Evolutionary conservation across 2,797 vertebrate species (phyloP), one percentile per base, ranked within the genome.

Genomic region (Myoxocephalus aenaeus): DNA sequence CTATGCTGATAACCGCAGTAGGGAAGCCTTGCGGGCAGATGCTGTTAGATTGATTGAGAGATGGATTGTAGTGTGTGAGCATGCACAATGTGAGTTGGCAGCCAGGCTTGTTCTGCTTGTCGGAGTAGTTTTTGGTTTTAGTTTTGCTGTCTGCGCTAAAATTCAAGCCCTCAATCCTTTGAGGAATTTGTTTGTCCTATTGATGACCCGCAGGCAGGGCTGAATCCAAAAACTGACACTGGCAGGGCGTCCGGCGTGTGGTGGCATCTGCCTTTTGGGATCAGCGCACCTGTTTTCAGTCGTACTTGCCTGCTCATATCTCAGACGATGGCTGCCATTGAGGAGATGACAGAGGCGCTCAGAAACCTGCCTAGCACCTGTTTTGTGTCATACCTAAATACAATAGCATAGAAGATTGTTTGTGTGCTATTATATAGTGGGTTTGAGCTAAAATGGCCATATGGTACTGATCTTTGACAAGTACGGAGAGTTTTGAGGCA

Each of bases 401-500:
- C 62, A 18, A 0, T n/a, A 34, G 27, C 44, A 0, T 48, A n/a
- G 29, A 42, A 34, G 44, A 50, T 9, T 50, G 42, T 32, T 46
- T 46, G 42, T 54, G 46, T 58, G 50, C 18, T 68, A 3, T 56
- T 20, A 25, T 25, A 14, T 53, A 53, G n/a, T 22, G n/a, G n/a
- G 20, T n/a, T 50, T 71, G 34, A 58, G 54, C 27, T 18, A 38
- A 25, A 63, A 13, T 44, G 50, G 18, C n/a, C 6, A 54, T 54
- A 12, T 42, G 2, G 9, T 48, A 15, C 40, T 38, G 59, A 17
- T 71, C 2, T 51, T 69, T 38, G 3, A 56, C 56, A 42, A 6
- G 20, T 36, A n/a, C 22, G 29, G n/a, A 38, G 25, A 17, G 53
- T 38, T 68, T 65, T 70, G 66, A 58, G 42, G 36, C 67, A 58